Percentiles rank a stretch among this genome's conserved stretches.
Evolutionary conservation across 2,113 vertebrate genomes (phyloP).

Genomic region (Neolamprologus falcicula): DNA sequence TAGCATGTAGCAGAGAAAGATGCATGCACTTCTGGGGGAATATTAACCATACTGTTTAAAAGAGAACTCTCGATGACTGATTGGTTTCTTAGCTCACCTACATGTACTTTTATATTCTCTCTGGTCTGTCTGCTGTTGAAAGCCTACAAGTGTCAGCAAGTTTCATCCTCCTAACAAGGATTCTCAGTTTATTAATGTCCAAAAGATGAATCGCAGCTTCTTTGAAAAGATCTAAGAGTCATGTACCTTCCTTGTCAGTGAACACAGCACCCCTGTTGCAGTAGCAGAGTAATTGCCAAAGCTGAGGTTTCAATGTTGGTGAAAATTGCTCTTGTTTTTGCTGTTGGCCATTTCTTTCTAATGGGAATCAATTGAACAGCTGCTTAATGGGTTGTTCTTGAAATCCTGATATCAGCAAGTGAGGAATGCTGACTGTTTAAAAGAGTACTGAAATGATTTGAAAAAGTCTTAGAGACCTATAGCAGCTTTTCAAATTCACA

Average conservation of each 20-base stretch:
- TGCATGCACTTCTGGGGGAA: not conserved
- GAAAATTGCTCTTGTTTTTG: slow-evolving; percentile 12
- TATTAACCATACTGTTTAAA: not conserved
- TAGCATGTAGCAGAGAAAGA: not conserved
- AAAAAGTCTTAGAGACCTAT: not conserved
- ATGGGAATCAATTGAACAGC: slow-evolving; percentile 14
- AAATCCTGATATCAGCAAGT: slow-evolving; percentile 25
- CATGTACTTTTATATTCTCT: not conserved
- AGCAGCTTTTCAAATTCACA: not conserved
- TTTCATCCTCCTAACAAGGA: not conserved
- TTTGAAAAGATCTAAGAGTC: not conserved
- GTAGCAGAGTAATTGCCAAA: slow-evolving; percentile 13
- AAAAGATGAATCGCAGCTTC: not conserved
- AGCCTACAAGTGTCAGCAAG: not conserved
- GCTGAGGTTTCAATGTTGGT: not conserved
- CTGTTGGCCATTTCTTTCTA: slow-evolving; percentile 7
- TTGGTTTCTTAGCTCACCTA: not conserved
- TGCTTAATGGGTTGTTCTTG: slow-evolving; percentile 19
- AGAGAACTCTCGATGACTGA: not conserved
- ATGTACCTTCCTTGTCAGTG: not conserved
- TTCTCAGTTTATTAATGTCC: not conserved
- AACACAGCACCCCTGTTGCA: not conserved
- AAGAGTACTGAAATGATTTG: not conserved
- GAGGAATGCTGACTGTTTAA: slow-evolving; percentile 3
- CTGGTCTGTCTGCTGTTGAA: not conserved